A percentile compares a stretch with the other conserved stretches of the same genome.
Conservation (phyloP, 2,113 vertebrate genomes). For the Nannobrachium achirus region DNA sequence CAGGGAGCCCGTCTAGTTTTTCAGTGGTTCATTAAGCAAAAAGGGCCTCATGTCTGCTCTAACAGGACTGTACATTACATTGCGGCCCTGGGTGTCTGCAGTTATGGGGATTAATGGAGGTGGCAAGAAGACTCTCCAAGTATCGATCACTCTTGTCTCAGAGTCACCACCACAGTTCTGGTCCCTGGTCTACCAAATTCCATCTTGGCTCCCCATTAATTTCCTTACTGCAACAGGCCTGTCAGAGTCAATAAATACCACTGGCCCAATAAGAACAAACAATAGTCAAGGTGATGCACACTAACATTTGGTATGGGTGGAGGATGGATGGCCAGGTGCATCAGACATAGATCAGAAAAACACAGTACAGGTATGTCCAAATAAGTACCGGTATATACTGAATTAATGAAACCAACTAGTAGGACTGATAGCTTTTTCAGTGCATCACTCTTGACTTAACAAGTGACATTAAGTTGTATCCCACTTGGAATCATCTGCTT, state of each 20-base stretch:
- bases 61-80: not conserved
- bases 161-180: slow-evolving; percentile 38
- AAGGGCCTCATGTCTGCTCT: slow-evolving; percentile 35
- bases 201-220: slow-evolving; percentile 9
- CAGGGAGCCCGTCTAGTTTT: not conserved
- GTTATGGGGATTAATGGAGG: slow-evolving; percentile 54
- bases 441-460: too few species aligned
- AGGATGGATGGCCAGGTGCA: slow-evolving; percentile 20
- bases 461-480: too few species aligned
- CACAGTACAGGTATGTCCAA: too few species aligned
- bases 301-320: not conserved
- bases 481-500: too few species aligned
- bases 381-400: too few species aligned
- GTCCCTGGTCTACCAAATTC: not conserved
- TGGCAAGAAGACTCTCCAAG: slow-evolving; percentile 31
- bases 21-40: slow-evolving; percentile 58
- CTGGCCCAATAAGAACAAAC: slow-evolving; percentile 1
- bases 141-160: slow-evolving; percentile 54
- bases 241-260: slow-evolving; percentile 40
- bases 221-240: slow-evolving; percentile 24
- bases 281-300: slow-evolving; percentile 1
- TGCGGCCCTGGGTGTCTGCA: slow-evolving; percentile 22
- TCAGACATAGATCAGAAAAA: too few species aligned
- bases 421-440: too few species aligned
- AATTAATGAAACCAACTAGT: too few species aligned